Base-by-base conservation (phyloP, 2,113 vertebrate species). In the Ovis canadensis region DNA sequence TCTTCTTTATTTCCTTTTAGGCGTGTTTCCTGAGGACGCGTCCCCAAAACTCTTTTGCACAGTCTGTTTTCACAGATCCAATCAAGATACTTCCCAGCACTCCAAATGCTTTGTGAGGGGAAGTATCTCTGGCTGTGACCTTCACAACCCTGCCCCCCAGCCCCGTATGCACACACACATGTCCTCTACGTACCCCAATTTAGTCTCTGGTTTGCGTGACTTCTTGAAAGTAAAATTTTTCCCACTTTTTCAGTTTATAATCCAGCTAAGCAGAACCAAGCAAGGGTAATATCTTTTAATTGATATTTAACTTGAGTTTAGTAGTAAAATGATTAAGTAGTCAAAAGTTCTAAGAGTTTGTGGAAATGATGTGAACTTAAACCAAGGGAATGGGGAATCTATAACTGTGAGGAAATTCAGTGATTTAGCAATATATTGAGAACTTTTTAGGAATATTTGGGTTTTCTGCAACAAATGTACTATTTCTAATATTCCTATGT, bases 361-460 rank as follows among this genome's bases (percentile, higher is more conserved):
- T 88, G 67, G 50, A 90, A 92, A 90, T 82, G 6, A 78, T 74
- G 33, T 96, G n/a, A 97, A 96, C 59, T 27, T 43, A 14, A 85
- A 88, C 7, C 7, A 92, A 81, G 5, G 3, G 40, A 89, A 86
- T 67, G 17, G 21, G 7, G 7, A 94, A 91, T 71, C 94, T 82
- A 43, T 29, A 78, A 8, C 54, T 89, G 3, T 50, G 14, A 95
- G 21, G 9, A 93, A 93, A 60, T 71, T 67, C n/a, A 67, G 6
- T 50, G 12, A 45, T 83, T 83, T 83, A 67, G 48, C 54, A 90
- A 33, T 77, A 91, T 5, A n/a, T 71, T 4, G 33, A 59, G 5
- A 52, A 54, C 90, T 82, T 93, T 91, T 33, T 25, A 90, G 33
- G 77, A n/a, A 45, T 83, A 88, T 12, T 93, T 71, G 6, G 6